A percentile compares a stretch with the other conserved stretches of the same genome.
phyloP scores from a whole-genome alignment of 1,140 invertebrate species.

The Wiebesia pumilae region DNA sequence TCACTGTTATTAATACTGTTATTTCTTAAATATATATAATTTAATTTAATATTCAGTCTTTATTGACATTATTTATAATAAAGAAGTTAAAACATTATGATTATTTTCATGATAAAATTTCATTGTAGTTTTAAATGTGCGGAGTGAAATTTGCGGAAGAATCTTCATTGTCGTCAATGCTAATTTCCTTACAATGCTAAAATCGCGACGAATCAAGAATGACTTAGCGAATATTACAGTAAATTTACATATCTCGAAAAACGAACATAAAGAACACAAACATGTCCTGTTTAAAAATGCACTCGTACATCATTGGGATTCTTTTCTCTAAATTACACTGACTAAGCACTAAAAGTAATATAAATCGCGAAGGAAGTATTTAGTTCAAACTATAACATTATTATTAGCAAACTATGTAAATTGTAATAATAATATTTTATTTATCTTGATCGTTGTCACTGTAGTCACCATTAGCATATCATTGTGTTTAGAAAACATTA shows the following conservation, averaged over 20 bases:
- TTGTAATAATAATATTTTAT: neutral
- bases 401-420: neutral
- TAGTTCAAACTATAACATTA: neutral
- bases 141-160: slow-evolving; percentile 2
- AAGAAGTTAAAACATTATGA: neutral
- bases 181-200: neutral
- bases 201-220: neutral
- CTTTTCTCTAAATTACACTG: neutral
- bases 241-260: slow-evolving; percentile 6
- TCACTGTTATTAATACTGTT: too few species aligned
- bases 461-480: too few species aligned
- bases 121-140: neutral
- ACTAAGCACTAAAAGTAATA: too few species aligned
- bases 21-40: too few species aligned
- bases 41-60: too few species aligned
- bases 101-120: neutral
- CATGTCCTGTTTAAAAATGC: neutral
- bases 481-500: too few species aligned
- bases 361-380: neutral
- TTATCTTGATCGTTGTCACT: too few species aligned
- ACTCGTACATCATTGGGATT: neutral
- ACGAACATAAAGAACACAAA: neutral
- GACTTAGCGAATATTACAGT: neutral
- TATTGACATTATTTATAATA: too few species aligned
- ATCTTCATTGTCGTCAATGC: slow-evolving; percentile 17